Conservation (phyloP, 2,113 vertebrate genomes). For the Corapipo altera region DNA sequence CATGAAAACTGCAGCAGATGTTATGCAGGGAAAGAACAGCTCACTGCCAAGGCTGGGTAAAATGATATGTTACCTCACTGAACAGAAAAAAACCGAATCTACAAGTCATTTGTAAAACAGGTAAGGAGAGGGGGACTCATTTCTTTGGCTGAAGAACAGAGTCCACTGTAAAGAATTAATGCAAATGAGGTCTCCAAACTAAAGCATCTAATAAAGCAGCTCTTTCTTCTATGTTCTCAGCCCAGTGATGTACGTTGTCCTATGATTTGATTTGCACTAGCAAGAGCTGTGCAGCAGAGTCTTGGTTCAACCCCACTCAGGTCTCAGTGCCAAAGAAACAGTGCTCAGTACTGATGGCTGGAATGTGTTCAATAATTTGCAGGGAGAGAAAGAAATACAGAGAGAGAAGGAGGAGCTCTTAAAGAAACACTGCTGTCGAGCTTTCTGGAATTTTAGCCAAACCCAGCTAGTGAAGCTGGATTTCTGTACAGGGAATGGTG, state of each 20-base stretch:
- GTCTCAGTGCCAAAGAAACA: not conserved
- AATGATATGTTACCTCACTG: not conserved
- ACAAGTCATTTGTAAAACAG: not conserved
- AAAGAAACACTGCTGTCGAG: not conserved
- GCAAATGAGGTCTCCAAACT: not conserved
- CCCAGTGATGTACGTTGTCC: not conserved
- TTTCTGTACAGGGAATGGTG: not conserved
- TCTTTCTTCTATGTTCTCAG: not conserved
- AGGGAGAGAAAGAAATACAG: not conserved
- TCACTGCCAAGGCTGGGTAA: not conserved
- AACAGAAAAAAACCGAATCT: not conserved
- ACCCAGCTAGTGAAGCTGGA: not conserved
- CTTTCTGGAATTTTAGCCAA: not conserved
- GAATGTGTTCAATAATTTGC: not conserved
- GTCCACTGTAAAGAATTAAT: not conserved
- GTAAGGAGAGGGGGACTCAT: not conserved
- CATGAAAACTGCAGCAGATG: slow-evolving; percentile 29
- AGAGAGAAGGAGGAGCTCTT: not conserved
- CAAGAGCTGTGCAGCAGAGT: not conserved
- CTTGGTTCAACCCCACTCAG: not conserved
- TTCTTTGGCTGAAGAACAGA: not conserved
- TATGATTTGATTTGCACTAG: not conserved
- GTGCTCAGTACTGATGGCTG: not conserved
- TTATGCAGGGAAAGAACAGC: not conserved
- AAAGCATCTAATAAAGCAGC: not conserved